These are phyloP conservation scores for Parnassius glacialis DNA, from an alignment of 2,888 invertebrate species.

Conservation along the genomic window DNA sequence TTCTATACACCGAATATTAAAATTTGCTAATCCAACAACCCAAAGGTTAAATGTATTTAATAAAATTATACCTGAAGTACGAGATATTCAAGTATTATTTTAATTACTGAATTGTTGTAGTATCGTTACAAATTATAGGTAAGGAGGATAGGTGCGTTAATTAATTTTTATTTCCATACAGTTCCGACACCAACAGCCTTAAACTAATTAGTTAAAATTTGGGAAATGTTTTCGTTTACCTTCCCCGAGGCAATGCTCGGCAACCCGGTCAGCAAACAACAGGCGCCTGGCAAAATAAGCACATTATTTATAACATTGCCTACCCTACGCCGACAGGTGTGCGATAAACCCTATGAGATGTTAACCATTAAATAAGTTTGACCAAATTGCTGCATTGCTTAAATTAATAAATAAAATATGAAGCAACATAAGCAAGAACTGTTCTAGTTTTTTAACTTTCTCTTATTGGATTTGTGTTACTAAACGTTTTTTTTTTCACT, in stretches of 20 bases:
- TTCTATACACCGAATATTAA: no score
- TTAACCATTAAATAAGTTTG: background rate
- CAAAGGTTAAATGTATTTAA: no score
- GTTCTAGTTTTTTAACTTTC: conserved; percentile 14
- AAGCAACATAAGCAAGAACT: conserved; percentile 5
- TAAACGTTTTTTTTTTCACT: conserved; percentile 17
- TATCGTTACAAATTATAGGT: no score
- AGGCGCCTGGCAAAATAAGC: conserved; percentile 52
- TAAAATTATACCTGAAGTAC: no score
- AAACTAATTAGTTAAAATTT: conserved; percentile 35
- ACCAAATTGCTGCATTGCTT: background rate
- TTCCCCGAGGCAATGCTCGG: conserved; percentile 48
- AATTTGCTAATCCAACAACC: no score
- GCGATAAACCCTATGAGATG: background rate
- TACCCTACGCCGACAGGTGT: conserved; percentile 37
- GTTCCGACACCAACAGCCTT: conserved; percentile 2
- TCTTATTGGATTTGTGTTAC: background rate
- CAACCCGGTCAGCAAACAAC: conserved; percentile 55
- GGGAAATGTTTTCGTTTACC: conserved; percentile 33
- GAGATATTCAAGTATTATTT: no score
- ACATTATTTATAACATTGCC: conserved; percentile 58
- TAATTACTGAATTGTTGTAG: no score
- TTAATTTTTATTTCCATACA: background rate
- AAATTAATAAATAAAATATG: background rate
- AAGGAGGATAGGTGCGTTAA: no score